Base-by-base conservation (phyloP, 1,140 invertebrate genomes). In the Drosophila malerkotliana region DNA sequence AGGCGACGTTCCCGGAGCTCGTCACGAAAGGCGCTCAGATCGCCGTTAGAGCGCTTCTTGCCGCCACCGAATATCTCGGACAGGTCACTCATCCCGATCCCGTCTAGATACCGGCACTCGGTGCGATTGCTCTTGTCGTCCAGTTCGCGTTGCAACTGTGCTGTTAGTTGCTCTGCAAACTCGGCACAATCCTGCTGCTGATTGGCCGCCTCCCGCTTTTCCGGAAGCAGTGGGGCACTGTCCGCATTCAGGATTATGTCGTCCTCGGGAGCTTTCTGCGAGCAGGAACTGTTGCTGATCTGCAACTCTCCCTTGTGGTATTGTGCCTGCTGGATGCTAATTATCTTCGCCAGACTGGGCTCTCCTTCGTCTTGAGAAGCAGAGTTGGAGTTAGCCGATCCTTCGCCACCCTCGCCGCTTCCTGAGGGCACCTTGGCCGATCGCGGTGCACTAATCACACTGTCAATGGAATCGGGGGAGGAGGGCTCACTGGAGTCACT, bases 401-500 rank as follows among this genome's bases (percentile, higher is more conserved):
- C 75, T 10, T 60, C 63, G 24, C 55, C 64, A 9, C 74, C 72
- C 18, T 88, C 77, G 1, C 52, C 73, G 0, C 61, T 68, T 10
- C 72, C 62, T 15, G 73, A 57, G 4, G 80, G 57, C 21, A 76
- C 3, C 32, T 73, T 63, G 3, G 85, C 69, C 1, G 88, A 78
- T 41, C 90, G 76, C 1, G 89, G 84, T 2, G 91, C 96, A 80
- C 95, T 97, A 49, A 97, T 96, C 3, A 97, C 96, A 79, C 96
- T 97, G 64, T 96, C 96, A 1, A 96, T 94, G 2, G 97, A 97
- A 85, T 97, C 96, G 2, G 97, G 97, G 0, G 97, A 97, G 0
- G 96, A 97, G 2, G 96, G 95, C 15, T 96, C 96, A 72, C 96
- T 96, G 1, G 96, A 97, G 90, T 98, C 97, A 77, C 96, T 97